A percentile compares a stretch with the other conserved stretches of the same genome.
These are phyloP conservation scores for Andrena camellia DNA, from an alignment of 2,888 invertebrate species.

Conservation along the genomic window DNA sequence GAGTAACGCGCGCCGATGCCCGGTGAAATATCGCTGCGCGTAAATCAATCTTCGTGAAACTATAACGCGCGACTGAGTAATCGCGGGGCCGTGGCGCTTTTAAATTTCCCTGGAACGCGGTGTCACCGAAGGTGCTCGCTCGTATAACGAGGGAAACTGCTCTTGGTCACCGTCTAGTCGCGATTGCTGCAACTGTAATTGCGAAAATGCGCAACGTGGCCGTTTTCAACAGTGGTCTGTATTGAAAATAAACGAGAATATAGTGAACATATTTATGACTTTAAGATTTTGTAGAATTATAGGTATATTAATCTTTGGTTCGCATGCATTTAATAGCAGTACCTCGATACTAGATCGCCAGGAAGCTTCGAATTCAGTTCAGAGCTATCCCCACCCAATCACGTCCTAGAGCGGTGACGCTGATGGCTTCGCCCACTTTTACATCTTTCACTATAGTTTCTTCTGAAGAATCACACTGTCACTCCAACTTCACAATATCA, in stretches of 20 bases:
- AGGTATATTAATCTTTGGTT: too few species aligned
- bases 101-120: slow-evolving; percentile 29
- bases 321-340: too few species aligned
- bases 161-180: neutral
- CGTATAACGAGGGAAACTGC: slow-evolving; percentile 15
- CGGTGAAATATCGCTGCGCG: slow-evolving; percentile 58
- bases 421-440: too few species aligned
- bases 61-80: slow-evolving; percentile 50
- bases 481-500: too few species aligned
- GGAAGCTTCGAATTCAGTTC: too few species aligned
- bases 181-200: neutral
- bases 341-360: too few species aligned
- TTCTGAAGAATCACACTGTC: too few species aligned
- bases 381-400: too few species aligned
- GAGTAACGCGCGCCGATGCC: slow-evolving; percentile 14
- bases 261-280: too few species aligned
- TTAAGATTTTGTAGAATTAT: too few species aligned
- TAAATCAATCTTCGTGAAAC: slow-evolving; percentile 61
- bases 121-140: slow-evolving; percentile 23
- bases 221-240: neutral
- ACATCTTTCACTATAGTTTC: too few species aligned
- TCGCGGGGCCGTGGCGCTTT: slow-evolving; percentile 21
- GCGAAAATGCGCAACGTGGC: neutral
- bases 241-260: neutral
- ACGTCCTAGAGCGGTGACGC: too few species aligned